Conservation (phyloP, 2,797 vertebrate species). For the Podarcis siculus region DNA sequence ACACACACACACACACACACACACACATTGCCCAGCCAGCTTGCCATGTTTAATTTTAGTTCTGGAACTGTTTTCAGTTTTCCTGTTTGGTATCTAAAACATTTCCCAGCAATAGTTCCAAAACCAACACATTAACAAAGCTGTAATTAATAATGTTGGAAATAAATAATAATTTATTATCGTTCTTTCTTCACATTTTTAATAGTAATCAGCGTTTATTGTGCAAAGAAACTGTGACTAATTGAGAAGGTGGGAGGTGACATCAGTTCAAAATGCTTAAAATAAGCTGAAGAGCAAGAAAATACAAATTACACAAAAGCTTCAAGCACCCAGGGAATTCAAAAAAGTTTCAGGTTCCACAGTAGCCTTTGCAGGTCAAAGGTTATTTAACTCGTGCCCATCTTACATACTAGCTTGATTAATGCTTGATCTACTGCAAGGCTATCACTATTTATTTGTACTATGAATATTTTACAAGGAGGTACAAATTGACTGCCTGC, state of each 20-base stretch:
- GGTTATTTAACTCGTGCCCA: not conserved
- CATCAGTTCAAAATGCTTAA: not conserved
- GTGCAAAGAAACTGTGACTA: not conserved
- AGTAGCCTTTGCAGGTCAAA: constrained; percentile 3
- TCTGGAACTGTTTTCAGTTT: not conserved
- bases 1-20: too few species aligned
- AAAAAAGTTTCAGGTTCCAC: not conserved
- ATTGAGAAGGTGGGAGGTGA: not conserved
- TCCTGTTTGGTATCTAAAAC: not conserved
- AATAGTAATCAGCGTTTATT: not conserved
- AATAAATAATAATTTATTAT: not conserved
- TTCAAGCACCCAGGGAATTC: not conserved
- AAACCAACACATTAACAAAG: not conserved
- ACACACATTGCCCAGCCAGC: too few species aligned
- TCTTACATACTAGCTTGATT: not conserved
- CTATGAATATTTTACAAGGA: not conserved
- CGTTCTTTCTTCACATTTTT: not conserved
- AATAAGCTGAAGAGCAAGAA: not conserved
- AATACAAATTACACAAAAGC: not conserved
- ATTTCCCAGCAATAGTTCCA: not conserved
- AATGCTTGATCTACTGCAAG: not conserved
- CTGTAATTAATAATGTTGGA: not conserved
- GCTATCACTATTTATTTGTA: constrained; percentile 9
- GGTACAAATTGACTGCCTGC: constrained; percentile 4
- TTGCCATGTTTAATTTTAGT: not conserved